phyloP scores from a whole-genome alignment of 2,797 vertebrate species.

The Rachycentron canadum region DNA sequence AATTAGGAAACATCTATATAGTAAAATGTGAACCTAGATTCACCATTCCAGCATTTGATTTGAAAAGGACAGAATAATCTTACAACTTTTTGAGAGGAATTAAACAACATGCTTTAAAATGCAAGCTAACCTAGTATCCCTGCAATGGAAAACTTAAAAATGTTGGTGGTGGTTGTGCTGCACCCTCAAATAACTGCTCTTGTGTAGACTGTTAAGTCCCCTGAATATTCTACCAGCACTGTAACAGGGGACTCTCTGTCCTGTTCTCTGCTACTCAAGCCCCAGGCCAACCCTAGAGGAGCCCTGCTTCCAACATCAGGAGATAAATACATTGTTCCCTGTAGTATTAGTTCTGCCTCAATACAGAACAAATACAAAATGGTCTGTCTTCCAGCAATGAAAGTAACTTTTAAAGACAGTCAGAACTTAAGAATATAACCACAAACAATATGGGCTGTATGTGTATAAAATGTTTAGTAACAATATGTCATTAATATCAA shows the following conservation, averaged over 20 bases:
- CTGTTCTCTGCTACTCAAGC: conserved; percentile 69
- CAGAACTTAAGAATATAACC: conserved; percentile 23
- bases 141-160: conserved; percentile 4
- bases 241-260: conserved; percentile 60
- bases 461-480: background rate
- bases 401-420: conserved; percentile 50
- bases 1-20: background rate
- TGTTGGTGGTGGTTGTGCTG: conserved; percentile 25
- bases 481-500: background rate
- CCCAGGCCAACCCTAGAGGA: conserved; percentile 83
- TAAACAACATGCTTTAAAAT: background rate
- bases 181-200: conserved; percentile 29
- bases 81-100: background rate
- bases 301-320: conserved; percentile 73
- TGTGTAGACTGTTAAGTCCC: conserved; percentile 55
- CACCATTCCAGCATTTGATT: background rate
- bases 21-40: background rate
- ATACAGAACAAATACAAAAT: conserved; percentile 67
- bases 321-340: conserved; percentile 77
- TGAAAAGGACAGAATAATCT: background rate
- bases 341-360: conserved; percentile 77
- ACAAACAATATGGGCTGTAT: background rate
- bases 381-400: conserved; percentile 36
- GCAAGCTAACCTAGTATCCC: background rate
- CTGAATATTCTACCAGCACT: conserved; percentile 56